phyloP scores from a whole-genome alignment of 2,113 vertebrate genomes.

The Limnothrissa miodon region DNA sequence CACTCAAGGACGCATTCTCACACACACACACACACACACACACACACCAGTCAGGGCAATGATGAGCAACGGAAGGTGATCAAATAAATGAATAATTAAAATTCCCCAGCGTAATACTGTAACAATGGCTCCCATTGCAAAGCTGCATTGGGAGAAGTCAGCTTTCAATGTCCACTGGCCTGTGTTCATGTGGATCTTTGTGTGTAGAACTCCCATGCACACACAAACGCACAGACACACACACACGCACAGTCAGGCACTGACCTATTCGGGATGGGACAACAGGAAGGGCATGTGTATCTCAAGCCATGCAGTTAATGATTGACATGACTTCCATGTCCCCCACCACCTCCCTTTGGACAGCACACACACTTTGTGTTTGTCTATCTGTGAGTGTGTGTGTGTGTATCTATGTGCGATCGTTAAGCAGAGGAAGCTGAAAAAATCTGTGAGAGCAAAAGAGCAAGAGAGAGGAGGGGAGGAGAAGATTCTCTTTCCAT shows the following conservation, averaged over 20 bases:
- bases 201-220: not conserved
- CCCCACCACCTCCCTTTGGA: too few species aligned
- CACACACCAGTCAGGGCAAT: not conserved
- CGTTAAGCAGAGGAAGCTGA: not conserved
- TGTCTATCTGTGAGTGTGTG: too few species aligned
- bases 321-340: not conserved
- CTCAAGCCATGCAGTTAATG: not conserved
- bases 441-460: not conserved
- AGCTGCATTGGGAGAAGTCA: not conserved
- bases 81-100: conserved; percentile 47
- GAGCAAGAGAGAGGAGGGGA: not conserved
- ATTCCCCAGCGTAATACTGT: conserved; percentile 17
- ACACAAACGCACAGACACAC: not conserved
- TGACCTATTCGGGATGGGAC: not conserved
- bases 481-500: not conserved
- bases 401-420: not conserved
- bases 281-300: not conserved
- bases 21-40: not conserved
- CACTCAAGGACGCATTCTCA: too few species aligned
- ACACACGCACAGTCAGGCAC: not conserved
- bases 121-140: not conserved
- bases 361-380: too few species aligned
- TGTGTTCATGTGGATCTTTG: not conserved
- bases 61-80: not conserved
- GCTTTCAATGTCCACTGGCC: not conserved